phyloP scores from a whole-genome alignment of 2,113 vertebrate genomes.

The Heteronetta atricapilla region DNA sequence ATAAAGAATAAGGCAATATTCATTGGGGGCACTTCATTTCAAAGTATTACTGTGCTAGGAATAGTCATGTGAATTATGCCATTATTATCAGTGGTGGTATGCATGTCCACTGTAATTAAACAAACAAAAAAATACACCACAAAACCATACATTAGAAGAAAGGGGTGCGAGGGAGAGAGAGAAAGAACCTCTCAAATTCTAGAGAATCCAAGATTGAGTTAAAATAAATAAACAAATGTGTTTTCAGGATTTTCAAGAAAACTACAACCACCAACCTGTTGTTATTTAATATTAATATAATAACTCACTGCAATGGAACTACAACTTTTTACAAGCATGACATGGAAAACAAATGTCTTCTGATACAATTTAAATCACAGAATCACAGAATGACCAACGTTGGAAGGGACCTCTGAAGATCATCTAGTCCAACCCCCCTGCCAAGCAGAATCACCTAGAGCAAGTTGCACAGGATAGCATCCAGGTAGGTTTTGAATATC shows the following conservation, averaged over 20 bases:
- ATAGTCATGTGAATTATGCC: not conserved
- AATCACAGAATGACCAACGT: too few species aligned
- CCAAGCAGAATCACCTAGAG: too few species aligned
- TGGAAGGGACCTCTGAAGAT: too few species aligned
- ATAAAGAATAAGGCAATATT: not conserved
- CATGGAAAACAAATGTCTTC: not conserved
- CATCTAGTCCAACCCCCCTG: too few species aligned
- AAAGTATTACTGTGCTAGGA: not conserved
- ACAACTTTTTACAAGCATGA: not conserved
- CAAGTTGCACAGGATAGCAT: too few species aligned
- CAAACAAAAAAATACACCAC: not conserved
- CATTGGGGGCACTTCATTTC: not conserved
- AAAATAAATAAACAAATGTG: not conserved
- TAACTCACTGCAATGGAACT: not conserved
- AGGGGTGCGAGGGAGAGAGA: too few species aligned
- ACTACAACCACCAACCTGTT: not conserved
- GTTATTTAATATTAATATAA: slow-evolving; percentile 46
- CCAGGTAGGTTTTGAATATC: too few species aligned
- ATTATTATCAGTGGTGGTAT: not conserved
- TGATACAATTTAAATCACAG: not conserved
- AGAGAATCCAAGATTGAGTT: not conserved
- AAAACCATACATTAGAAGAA: not conserved
- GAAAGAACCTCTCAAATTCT: not conserved
- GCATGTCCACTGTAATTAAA: not conserved
- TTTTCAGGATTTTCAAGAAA: not conserved